Conservation (phyloP, 2,113 vertebrate genomes). For the Microtus oregoni region DNA sequence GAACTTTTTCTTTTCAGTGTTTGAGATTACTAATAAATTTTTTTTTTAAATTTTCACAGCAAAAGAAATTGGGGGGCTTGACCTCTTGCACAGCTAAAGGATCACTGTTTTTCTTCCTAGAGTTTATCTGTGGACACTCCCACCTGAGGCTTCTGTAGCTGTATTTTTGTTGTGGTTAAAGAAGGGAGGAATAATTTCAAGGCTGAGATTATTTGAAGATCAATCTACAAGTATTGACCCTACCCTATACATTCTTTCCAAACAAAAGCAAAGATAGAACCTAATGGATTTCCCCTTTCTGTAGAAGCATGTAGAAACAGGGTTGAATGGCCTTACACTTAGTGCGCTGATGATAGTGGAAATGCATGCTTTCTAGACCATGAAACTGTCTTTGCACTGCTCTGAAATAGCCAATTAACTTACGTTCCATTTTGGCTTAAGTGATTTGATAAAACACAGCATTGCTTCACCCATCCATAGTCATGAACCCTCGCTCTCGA, state of each 20-base stretch:
- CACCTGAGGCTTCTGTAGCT: not conserved
- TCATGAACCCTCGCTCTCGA: conserved; percentile 67
- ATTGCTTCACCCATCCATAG: conserved; percentile 77
- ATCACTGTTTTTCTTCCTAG: not conserved
- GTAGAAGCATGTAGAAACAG: conserved; percentile 64
- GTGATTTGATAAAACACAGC: conserved; percentile 78
- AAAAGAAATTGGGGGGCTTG: not conserved
- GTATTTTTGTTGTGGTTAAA: not conserved
- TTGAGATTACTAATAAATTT: not conserved
- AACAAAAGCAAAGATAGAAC: not conserved
- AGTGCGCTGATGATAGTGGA: conserved; percentile 69
- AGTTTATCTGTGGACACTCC: not conserved
- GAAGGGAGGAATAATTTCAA: not conserved
- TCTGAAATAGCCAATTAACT: conserved; percentile 84
- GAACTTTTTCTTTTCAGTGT: not conserved
- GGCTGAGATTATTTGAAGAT: conserved; percentile 14
- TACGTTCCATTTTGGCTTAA: conserved; percentile 76
- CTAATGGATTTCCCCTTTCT: not conserved
- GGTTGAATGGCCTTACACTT: conserved; percentile 66
- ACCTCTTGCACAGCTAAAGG: not conserved
- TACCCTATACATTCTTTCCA: conserved; percentile 39
- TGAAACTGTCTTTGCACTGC: conserved; percentile 61
- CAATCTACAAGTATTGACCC: not conserved
- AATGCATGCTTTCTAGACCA: conserved; percentile 74
- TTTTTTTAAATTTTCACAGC: not conserved